Conservation (phyloP, 2,797 vertebrate species). For the Labeo calbasu region DNA sequence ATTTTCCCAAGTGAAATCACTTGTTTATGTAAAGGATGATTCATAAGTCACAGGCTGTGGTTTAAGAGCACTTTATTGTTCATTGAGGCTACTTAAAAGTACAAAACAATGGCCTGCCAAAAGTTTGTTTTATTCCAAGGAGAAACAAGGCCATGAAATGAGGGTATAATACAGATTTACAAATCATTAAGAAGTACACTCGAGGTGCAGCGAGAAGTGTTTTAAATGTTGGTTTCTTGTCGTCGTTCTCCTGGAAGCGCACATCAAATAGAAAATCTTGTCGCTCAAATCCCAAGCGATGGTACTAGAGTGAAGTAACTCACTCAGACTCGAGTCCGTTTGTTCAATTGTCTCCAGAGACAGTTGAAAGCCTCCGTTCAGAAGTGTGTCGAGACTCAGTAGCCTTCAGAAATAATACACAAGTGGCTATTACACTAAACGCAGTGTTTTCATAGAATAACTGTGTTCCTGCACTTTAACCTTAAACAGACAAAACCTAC, state of each 20-base stretch:
- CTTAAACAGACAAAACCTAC: constrained; percentile 89
- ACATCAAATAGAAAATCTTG: constrained; percentile 40
- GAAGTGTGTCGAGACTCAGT: constrained; percentile 80
- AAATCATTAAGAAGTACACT: constrained; percentile 69
- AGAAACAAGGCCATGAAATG: constrained; percentile 91
- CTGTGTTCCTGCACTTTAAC: constrained; percentile 99
- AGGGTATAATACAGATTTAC: constrained; percentile 89
- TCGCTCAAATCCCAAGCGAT: constrained; percentile 43
- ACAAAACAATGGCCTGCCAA: constrained; percentile 99
- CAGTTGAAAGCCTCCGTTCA: constrained; percentile 74
- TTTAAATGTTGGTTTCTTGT: constrained; percentile 50
- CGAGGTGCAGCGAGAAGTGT: constrained; percentile 67
- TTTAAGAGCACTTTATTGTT: constrained; percentile 99
- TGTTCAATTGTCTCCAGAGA: constrained; percentile 72
- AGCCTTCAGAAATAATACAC: constrained; percentile 89
- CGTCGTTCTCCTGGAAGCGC: constrained; percentile 53
- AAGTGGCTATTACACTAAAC: constrained; percentile 87
- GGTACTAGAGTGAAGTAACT: constrained; percentile 61
- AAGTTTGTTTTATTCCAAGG: constrained; percentile 89
- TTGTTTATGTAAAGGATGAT: not conserved
- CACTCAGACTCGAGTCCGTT: constrained; percentile 76
- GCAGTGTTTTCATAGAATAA: constrained; percentile 91
- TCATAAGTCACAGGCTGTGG: constrained; percentile 66
- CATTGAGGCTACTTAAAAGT: constrained; percentile 99
- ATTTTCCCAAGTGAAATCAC: not conserved